These are phyloP conservation scores for Ectropis grisescens DNA, from an alignment of 1,140 invertebrate species.

Conservation along the genomic window DNA sequence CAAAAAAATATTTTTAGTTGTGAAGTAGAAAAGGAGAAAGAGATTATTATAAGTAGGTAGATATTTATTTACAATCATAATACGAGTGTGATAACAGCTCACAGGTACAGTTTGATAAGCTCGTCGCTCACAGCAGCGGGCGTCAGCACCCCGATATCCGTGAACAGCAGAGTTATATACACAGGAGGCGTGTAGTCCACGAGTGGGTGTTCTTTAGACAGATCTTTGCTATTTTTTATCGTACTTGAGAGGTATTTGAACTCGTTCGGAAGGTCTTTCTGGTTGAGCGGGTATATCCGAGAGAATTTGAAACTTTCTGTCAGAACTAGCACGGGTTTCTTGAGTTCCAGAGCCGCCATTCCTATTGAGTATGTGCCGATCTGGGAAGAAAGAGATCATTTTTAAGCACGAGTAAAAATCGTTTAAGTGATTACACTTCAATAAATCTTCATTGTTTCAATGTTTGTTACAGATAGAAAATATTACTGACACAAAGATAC, in stretches of 20 bases:
- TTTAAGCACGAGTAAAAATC: too few species aligned
- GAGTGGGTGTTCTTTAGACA: constrained; percentile 84
- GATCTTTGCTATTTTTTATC: constrained; percentile 68
- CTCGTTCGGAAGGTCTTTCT: constrained; percentile 90
- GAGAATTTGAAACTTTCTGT: constrained; percentile 98
- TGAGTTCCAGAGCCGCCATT: constrained; percentile 90
- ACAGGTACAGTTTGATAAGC: constrained; percentile 96
- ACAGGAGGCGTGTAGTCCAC: constrained; percentile 97
- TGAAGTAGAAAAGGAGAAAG: too few species aligned
- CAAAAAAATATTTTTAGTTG: too few species aligned
- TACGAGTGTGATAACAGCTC: too few species aligned
- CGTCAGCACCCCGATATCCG: constrained; percentile 95
- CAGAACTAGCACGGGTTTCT: constrained; percentile 96
- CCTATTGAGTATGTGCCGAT: constrained; percentile 94
- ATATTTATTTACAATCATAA: too few species aligned
- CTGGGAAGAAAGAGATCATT: constrained; percentile 65
- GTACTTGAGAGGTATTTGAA: constrained; percentile 86
- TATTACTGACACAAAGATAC: too few species aligned
- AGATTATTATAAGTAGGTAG: too few species aligned
- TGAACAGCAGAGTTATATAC: constrained; percentile 94
- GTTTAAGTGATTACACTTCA: too few species aligned
- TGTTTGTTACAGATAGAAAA: too few species aligned
- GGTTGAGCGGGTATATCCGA: constrained; percentile 92
- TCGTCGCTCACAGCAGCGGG: constrained; percentile 97
- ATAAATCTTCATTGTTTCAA: too few species aligned